Base-by-base conservation (phyloP, 2,113 vertebrate genomes). In the Orientallactaga bullata region DNA sequence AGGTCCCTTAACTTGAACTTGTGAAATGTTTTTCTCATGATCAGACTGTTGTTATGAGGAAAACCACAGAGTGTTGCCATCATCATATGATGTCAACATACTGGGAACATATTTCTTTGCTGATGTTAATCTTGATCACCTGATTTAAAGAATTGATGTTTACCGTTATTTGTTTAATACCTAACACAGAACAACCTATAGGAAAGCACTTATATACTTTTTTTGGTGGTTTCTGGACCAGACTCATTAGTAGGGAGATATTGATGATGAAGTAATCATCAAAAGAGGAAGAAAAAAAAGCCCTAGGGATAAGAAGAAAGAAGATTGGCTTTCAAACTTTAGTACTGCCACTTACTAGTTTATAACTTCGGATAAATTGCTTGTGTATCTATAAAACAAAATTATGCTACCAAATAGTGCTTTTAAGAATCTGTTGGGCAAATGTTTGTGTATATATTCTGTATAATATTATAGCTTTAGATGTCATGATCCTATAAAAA, bases 401-500 rank as follows among this genome's bases (percentile, higher is more conserved):
- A 84, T 77, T 76, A 88, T 71, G 15, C 51, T 83, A 79, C n/a
- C 32, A 95, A 95, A 84, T 35, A 90, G n/a, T 88, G 86, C 66
- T 95, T 74, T 93, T 61, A 92, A 94, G 37, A 13, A 90, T 28
- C 24, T 77, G 24, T 42, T 55, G 17, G 23, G 60, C 72, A 88
- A 94, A 78, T n/a, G 26, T 92, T 66, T 82, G 47, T 71, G 73
- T 39, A 68, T 35, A 30, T 82, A 80, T 89, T 91, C 87, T 72
- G 16, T 89, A 73, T 87, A 51, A 73, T 87, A 51, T 63, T 85
- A 88, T 68, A 74, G 32, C 89, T 85, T 87, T 51, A 74, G 3
- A 21, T 90, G 68, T 69, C 13, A 85, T 37, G 81, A 90, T 92
- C 23, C 24, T 28, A 77, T 58, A 71, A 28, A 78, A 86, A 93